These are phyloP conservation scores for Drosophila novamexicana DNA, from an alignment of 1,140 invertebrate species.

Conservation along the genomic window DNA sequence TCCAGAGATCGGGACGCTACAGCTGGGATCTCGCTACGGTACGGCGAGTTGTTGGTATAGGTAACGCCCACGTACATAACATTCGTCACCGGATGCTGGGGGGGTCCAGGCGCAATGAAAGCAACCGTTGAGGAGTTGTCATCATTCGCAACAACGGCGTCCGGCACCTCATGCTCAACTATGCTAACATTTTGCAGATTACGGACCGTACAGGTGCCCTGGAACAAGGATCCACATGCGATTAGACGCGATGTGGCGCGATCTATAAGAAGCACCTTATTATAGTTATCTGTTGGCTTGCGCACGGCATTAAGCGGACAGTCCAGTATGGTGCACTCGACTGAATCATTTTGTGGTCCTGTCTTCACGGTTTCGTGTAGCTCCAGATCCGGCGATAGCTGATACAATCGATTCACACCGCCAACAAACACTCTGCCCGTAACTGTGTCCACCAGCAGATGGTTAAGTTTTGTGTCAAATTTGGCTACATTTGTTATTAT, in stretches of 20 bases:
- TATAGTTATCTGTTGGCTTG: conserved; percentile 94
- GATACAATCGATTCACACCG: conserved; percentile 96
- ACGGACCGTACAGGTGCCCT: conserved; percentile 95
- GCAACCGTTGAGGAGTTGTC: conserved; percentile 96
- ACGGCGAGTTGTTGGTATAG: conserved; percentile 96
- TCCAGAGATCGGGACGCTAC: conserved; percentile 96
- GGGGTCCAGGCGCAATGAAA: conserved; percentile 97
- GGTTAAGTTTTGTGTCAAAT: conserved; percentile 86
- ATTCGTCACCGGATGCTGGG: conserved; percentile 93
- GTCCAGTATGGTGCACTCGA: conserved; percentile 94
- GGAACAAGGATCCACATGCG: conserved; percentile 95
- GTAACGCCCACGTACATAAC: conserved; percentile 99
- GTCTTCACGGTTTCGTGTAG: conserved; percentile 92
- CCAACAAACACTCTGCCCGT: conserved; percentile 96
- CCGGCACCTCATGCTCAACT: conserved; percentile 90
- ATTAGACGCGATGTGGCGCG: conserved; percentile 95
- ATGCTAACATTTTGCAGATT: conserved; percentile 95
- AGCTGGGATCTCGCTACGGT: conserved; percentile 96
- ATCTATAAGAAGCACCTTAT: conserved; percentile 98
- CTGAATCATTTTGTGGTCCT: conserved; percentile 95
- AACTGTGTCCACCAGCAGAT: conserved; percentile 95
- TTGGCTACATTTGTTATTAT: conserved; percentile 74
- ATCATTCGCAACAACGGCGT: conserved; percentile 98
- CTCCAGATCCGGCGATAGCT: conserved; percentile 94
- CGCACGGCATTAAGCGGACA: conserved; percentile 90